phyloP scores from a whole-genome alignment of 2,797 vertebrate genomes.

The Gymnoscopelus braueri region DNA sequence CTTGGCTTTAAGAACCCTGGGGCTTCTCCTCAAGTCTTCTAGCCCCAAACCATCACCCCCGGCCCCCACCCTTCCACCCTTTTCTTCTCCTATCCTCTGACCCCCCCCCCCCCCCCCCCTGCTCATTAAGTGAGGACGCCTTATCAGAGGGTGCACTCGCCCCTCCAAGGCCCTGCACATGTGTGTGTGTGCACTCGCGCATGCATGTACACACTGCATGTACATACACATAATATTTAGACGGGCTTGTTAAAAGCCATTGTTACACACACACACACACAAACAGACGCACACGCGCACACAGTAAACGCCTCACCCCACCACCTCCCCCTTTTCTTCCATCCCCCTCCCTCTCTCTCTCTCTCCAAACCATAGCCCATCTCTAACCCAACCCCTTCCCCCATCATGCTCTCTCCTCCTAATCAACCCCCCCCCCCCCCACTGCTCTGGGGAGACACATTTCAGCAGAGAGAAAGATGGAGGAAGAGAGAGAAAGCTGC shows the following conservation, averaged over 20 bases:
- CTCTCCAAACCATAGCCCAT: slow-evolving; percentile 63
- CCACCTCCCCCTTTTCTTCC: slow-evolving; percentile 33
- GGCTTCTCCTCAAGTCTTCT: slow-evolving; percentile 64
- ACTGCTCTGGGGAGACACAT: slow-evolving; percentile 70
- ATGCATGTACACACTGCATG: slow-evolving; percentile 10
- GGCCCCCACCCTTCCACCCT: slow-evolving; percentile 49
- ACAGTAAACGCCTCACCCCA: slow-evolving; percentile 20
- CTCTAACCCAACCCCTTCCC: slow-evolving; percentile 47
- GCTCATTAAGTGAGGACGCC: slow-evolving; percentile 83
- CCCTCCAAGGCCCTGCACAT: slow-evolving; percentile 67
- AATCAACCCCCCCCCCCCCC: slow-evolving; percentile 62
- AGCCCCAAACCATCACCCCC: slow-evolving; percentile 47
- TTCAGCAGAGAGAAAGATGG: slow-evolving; percentile 59
- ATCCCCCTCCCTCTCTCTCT: neutral
- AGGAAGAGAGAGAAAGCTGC: slow-evolving; percentile 57
- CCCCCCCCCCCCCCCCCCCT: slow-evolving; percentile 61
- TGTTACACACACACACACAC: slow-evolving; percentile 60
- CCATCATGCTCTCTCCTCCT: slow-evolving; percentile 55
- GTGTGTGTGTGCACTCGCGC: slow-evolving; percentile 17
- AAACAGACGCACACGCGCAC: neutral
- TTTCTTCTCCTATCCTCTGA: slow-evolving; percentile 30
- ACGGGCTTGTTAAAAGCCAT: slow-evolving; percentile 75
- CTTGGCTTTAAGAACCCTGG: slow-evolving; percentile 54
- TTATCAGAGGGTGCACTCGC: slow-evolving; percentile 81
- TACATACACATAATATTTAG: slow-evolving; percentile 42